Conservation (phyloP, 2,888 invertebrate species). For the Capitulum mitella region DNA sequence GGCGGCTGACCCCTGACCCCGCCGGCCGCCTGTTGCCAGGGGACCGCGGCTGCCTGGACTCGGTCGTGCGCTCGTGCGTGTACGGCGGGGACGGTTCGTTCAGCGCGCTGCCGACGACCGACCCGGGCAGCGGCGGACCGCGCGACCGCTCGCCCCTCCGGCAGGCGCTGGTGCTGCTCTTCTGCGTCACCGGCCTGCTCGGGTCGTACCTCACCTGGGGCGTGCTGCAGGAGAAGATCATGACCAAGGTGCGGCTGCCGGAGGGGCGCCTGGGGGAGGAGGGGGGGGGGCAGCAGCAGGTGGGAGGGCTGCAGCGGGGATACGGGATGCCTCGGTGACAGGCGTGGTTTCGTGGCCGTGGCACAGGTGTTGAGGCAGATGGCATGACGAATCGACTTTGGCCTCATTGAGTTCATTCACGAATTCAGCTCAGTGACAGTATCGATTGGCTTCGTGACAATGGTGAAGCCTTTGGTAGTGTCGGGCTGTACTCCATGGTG, state of each 20-base stretch:
- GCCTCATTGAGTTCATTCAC: too few relatives aligned
- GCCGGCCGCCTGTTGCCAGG: background rate
- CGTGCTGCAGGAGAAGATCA: constrained; percentile 87
- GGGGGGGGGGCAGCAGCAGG: background rate
- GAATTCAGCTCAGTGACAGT: too few relatives aligned
- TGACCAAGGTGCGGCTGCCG: constrained; percentile 63
- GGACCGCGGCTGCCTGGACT: background rate
- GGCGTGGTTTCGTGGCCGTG: too few relatives aligned
- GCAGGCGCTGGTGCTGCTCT: constrained; percentile 55
- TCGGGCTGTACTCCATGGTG: too few relatives aligned
- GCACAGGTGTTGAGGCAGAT: too few relatives aligned
- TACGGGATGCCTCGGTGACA: too few relatives aligned
- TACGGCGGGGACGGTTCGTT: background rate
- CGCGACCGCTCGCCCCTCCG: constrained; percentile 40
- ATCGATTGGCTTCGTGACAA: too few relatives aligned
- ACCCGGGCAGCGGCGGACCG: background rate
- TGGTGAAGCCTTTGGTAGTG: too few relatives aligned
- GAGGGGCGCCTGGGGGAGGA: too few relatives aligned
- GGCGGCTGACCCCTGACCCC: background rate
- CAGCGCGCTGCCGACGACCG: background rate
- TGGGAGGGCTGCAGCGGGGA: too few relatives aligned
- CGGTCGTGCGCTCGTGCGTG: constrained; percentile 15
- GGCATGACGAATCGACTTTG: too few relatives aligned
- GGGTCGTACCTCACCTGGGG: constrained; percentile 92
- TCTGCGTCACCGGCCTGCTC: constrained; percentile 84